Conservation (phyloP, 2,888 invertebrate species). For the Pyrrhosoma nymphula region DNA sequence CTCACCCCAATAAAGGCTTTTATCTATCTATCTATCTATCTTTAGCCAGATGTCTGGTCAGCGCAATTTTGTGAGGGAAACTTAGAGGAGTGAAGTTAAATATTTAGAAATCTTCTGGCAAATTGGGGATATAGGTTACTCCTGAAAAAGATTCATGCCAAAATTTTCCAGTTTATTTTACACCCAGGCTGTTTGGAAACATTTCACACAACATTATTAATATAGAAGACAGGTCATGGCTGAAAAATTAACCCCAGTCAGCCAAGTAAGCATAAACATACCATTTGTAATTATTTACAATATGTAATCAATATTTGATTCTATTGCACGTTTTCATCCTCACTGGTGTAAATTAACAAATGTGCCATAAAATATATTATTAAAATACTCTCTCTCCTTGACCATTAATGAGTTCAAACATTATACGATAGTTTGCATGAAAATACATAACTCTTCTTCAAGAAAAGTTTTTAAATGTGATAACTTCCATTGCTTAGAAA, state of each 20-base stretch:
- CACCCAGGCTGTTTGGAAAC: conserved; percentile 36
- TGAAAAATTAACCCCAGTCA: conserved; percentile 11
- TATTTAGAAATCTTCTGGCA: not conserved
- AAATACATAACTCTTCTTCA: conserved; percentile 19
- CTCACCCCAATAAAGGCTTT: too few species aligned
- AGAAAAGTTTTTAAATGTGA: conserved; percentile 11
- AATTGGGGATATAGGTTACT: not conserved
- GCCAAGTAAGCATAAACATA: conserved; percentile 39
- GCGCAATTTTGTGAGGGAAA: not conserved
- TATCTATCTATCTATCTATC: too few species aligned
- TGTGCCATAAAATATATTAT: conserved; percentile 44
- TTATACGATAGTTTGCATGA: conserved; percentile 27
- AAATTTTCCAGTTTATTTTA: conserved; percentile 26
- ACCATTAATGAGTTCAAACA: conserved; percentile 37
- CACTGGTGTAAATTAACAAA: conserved; percentile 32
- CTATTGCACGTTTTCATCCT: conserved; percentile 16
- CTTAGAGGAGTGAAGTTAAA: not conserved
- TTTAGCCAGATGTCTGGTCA: too few species aligned
- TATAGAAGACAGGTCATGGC: conserved; percentile 27
- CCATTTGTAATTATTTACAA: conserved; percentile 30
- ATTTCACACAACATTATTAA: conserved; percentile 26
- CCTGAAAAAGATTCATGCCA: conserved; percentile 1
- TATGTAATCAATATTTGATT: conserved; percentile 8
- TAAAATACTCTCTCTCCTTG: conserved; percentile 21
- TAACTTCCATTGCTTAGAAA: not conserved